Evolutionary conservation across 2,797 vertebrate genomes (phyloP).

Genomic region (Neosalanx taihuensis): DNA sequence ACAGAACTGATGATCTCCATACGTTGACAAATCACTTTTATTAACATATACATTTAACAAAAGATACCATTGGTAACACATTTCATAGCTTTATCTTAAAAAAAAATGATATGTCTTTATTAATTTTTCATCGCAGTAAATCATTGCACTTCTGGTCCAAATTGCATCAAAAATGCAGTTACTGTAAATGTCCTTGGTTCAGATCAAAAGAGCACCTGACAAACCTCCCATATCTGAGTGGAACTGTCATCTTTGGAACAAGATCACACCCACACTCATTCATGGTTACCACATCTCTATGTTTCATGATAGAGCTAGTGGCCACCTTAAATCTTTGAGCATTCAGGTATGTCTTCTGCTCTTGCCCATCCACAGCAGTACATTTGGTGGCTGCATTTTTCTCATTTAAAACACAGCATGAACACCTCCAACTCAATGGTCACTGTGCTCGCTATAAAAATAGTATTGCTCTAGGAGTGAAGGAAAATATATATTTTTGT

Average conservation of each 20-base stretch:
- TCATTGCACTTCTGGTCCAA: constrained; percentile 61
- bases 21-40: constrained; percentile 48
- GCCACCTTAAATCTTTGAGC: background rate
- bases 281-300: constrained; percentile 20
- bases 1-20: constrained; percentile 41
- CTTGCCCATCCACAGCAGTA: constrained; percentile 26
- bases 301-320: background rate
- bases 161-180: constrained; percentile 46
- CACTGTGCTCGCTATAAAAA: constrained; percentile 36
- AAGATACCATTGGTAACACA: constrained; percentile 61
- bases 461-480: constrained; percentile 28
- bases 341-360: background rate
- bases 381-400: constrained; percentile 29
- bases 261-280: constrained; percentile 29
- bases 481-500: constrained; percentile 28
- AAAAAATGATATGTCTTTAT: constrained; percentile 60
- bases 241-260: constrained; percentile 40
- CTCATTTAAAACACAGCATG: constrained; percentile 17
- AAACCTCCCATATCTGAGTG: constrained; percentile 22
- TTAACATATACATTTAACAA: constrained; percentile 54
- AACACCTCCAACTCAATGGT: constrained; percentile 20
- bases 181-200: constrained; percentile 31
- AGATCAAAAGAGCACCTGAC: constrained; percentile 24
- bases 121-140: constrained; percentile 60
- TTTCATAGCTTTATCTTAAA: constrained; percentile 54